Base-by-base conservation (phyloP, 2,113 vertebrate genomes). In the Prolemur simus region DNA sequence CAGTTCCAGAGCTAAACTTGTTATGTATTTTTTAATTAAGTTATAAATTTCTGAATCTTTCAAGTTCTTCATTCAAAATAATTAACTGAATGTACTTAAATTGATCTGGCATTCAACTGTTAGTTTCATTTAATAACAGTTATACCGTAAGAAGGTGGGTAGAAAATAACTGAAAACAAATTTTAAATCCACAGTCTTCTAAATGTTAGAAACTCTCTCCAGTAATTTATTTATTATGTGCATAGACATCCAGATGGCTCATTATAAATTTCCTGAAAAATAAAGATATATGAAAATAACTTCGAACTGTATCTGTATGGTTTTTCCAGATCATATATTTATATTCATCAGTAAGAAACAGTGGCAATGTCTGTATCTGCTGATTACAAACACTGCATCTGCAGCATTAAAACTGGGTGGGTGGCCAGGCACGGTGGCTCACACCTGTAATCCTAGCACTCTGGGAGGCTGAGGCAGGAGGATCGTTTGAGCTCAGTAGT, bases 1-100 rank as follows among this genome's bases (percentile, higher is more conserved):
- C 0, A 64, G 54, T 74, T 83, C 34, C 78, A 91, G 47, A 94
- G 4, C 27, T 88, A 86, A 94, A 73, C 8, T 66, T 84, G 4
- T 64, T 89, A 87, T 15, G 14, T 52, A 89, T 45, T 94, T 81
- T 66, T 69, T 69, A 96, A 91, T 86, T 85, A 89, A 81, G 21
- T 80, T 68, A 58, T 18, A 76, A 52, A 80, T 94, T 56, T 94
- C 73, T 71, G 25, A 91, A 95, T 94, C 10, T 14, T 71, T 90
- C 60, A 84, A 95, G 15, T 86, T 74, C 86, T 92, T 96, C 58
- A 85, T 91, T 92, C 42, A 92, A 90, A 94, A 95, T 47, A 89
- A 49, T 80, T 85, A 69, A 45, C 18, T 95, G 42, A 68, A 92
- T 34, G 27, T 12, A 71, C 29, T 47, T 91, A 95, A 68, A 11